Evolutionary conservation across 2,888 invertebrate species (phyloP), one percentile per base, ranked within the genome.

Genomic region (Hemistola chrysoprasaria): DNA sequence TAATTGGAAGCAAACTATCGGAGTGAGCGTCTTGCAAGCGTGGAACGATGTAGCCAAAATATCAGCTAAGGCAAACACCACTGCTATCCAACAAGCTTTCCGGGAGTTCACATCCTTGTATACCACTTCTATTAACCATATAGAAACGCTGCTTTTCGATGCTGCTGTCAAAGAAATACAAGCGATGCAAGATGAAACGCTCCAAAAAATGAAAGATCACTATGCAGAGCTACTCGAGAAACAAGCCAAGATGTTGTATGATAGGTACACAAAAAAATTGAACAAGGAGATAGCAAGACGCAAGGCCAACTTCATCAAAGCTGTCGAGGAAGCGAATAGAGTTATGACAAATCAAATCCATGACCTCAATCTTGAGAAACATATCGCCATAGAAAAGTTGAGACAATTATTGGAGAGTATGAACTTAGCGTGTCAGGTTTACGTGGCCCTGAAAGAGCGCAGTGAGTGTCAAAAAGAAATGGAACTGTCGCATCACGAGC

Each of bases 401-500:
- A 61, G 78, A 35, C 59, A 77, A 23, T 54, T 73, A 10, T 56
- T 84, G 1, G 71, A 82, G 56, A 78, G 77, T 48, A 78, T 79
- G 55, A 86, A 79, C 35, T 57, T 86, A n/a, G 87, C 87, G 4
- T 86, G 87, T 61, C 77, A 81, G 63, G 65, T 82, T 4, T 88
- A 87, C 50, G 78, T 86, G 0, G 79, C 84, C n/a, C 40, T 85
- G 8, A 86, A 83, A 59, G 88, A 88, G 57, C 66, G 71, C 44
- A 77, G 80, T 40, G 76, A 70, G 45, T 76, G 73, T 33, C 39
- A 61, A 26, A 74, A 74, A 56, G 68, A 78, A 59, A 62, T 71
- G 1, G 61, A 75, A 8, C 42, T 55, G 5, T 56, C 63, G 1
- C 58, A 73, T 59, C 46, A 68, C 25, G 52, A 68, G 65, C 78